These are phyloP conservation scores for Dendrolimus pini DNA, from an alignment of 2,888 invertebrate species.

Conservation along the genomic window DNA sequence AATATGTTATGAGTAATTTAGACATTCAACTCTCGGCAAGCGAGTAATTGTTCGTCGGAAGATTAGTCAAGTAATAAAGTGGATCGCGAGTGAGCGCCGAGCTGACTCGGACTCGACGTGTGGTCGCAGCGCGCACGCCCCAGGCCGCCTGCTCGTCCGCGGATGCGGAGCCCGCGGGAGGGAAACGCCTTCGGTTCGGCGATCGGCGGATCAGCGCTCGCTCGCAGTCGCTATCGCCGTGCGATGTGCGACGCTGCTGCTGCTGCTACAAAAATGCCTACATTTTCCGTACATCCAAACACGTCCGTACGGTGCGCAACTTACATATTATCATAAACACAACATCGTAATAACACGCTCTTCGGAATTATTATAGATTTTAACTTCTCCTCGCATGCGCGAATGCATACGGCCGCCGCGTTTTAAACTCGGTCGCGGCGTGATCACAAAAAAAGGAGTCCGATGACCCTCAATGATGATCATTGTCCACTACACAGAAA, in stretches of 20 bases:
- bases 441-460: slow-evolving; percentile 63
- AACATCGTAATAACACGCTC: slow-evolving; percentile 53
- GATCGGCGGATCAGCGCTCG: slow-evolving; percentile 6
- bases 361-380: slow-evolving; percentile 71
- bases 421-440: slow-evolving; percentile 69
- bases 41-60: slow-evolving; percentile 49
- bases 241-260: slow-evolving; percentile 7
- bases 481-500: slow-evolving; percentile 29
- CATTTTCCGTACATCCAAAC: slow-evolving; percentile 39
- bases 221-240: slow-evolving; percentile 13
- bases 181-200: slow-evolving; percentile 60
- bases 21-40: slow-evolving; percentile 35
- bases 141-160: slow-evolving; percentile 43
- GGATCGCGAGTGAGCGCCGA: slow-evolving; percentile 46
- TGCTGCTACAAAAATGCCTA: slow-evolving; percentile 43
- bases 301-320: slow-evolving; percentile 47
- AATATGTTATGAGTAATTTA: slow-evolving; percentile 34
- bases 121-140: slow-evolving; percentile 59
- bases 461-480: slow-evolving; percentile 55
- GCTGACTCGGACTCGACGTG: slow-evolving; percentile 46
- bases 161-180: slow-evolving; percentile 55
- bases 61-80: slow-evolving; percentile 60
- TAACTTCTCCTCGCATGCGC: slow-evolving; percentile 75
- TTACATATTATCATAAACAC: slow-evolving; percentile 37
- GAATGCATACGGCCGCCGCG: slow-evolving; percentile 73